Percentiles rank a stretch among this genome's conserved stretches.
Evolutionary conservation across 2,888 invertebrate species (phyloP).

Genomic region (Pachliopta kotzebuea): DNA sequence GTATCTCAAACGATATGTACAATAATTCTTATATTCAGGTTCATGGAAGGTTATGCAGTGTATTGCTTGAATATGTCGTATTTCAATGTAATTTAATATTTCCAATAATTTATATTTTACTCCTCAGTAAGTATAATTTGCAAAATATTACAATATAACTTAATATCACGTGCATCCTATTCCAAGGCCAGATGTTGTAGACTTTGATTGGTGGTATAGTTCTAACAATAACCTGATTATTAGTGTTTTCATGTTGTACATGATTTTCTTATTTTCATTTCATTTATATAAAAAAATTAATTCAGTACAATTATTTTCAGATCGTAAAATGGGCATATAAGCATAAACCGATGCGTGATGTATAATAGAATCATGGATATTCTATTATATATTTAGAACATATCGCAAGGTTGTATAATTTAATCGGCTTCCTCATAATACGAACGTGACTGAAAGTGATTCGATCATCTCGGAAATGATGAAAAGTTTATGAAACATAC

Average conservation of each 20-base stretch:
- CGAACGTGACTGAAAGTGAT: constrained; percentile 22
- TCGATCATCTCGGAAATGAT: constrained; percentile 10
- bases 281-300: no score
- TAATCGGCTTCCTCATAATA: constrained; percentile 18
- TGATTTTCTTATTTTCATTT: no score
- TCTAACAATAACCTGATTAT: no score
- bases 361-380: background rate
- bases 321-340: background rate
- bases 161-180: no score
- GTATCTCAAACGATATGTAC: constrained; percentile 31
- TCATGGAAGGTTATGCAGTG: constrained; percentile 22
- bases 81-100: constrained; percentile 16
- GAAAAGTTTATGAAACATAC: constrained; percentile 5
- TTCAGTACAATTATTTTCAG: background rate
- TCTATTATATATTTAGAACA: background rate
- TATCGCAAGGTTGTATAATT: constrained; percentile 1
- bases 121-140: no score
- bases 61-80: constrained; percentile 11
- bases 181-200: no score
- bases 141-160: background rate
- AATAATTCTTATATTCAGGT: constrained; percentile 29
- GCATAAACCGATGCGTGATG: background rate
- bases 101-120: background rate
- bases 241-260: no score
- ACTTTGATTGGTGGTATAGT: no score